These are phyloP conservation scores for Nasonia longicornis DNA, from an alignment of 1,140 invertebrate species.

Conservation along the genomic window DNA sequence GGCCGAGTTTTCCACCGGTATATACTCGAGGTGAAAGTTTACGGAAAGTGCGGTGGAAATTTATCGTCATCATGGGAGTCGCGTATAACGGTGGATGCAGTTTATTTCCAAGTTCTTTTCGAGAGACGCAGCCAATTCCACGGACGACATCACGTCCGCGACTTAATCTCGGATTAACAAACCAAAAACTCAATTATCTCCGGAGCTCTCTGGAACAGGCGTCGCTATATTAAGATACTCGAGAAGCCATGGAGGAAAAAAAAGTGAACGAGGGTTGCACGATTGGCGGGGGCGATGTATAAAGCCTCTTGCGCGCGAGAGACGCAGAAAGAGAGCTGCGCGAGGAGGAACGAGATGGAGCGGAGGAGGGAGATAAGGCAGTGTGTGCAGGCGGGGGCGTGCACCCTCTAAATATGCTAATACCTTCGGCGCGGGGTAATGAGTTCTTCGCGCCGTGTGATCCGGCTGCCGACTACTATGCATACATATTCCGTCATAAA, in stretches of 20 bases:
- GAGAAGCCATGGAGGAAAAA: background rate
- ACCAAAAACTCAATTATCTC: constrained; percentile 3
- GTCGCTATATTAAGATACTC: constrained; percentile 28
- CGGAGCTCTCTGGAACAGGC: background rate
- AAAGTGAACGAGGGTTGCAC: constrained; percentile 7
- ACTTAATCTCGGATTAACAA: background rate
- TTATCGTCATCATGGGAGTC: too few relatives aligned
- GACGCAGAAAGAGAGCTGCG: constrained; percentile 38
- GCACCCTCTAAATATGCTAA: constrained; percentile 69
- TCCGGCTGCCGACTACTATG: constrained; percentile 61
- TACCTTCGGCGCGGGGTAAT: constrained; percentile 62
- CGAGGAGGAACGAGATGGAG: constrained; percentile 27
- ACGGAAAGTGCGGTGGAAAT: too few relatives aligned
- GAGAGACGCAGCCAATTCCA: too few relatives aligned
- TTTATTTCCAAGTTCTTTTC: too few relatives aligned
- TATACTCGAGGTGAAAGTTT: background rate
- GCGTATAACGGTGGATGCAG: too few relatives aligned
- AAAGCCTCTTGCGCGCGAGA: constrained; percentile 11
- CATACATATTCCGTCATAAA: constrained; percentile 69
- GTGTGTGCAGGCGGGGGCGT: constrained; percentile 20
- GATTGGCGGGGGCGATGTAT: background rate
- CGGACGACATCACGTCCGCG: too few relatives aligned
- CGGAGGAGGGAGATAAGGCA: constrained; percentile 37
- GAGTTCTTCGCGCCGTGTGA: constrained; percentile 65
- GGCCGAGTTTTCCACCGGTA: too few relatives aligned